Percentiles rank a stretch among this genome's conserved stretches.
These are phyloP conservation scores for Enteromius treurensis DNA, from an alignment of 2,797 vertebrate genomes.

Conservation along the genomic window DNA sequence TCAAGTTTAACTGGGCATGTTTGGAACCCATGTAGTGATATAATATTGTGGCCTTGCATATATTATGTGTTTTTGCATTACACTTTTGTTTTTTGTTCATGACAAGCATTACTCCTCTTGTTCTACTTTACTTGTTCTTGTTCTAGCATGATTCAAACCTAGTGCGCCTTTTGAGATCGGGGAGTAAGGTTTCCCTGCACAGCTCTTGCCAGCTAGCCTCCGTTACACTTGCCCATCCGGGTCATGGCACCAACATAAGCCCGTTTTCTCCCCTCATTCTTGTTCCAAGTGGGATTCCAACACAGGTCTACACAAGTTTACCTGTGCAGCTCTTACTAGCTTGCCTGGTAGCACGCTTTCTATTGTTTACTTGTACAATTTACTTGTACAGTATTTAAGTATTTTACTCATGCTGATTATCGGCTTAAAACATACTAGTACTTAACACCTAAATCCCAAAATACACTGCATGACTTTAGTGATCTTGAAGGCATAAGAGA, in stretches of 20 bases:
- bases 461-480: too few relatives aligned
- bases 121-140: neutral
- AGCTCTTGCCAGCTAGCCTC: neutral
- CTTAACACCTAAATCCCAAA: neutral
- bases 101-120: neutral
- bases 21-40: neutral
- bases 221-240: neutral
- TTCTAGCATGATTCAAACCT: neutral
- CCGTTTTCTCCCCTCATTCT: neutral
- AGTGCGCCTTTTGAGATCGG: neutral
- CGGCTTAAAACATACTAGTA: neutral
- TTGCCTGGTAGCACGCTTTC: neutral
- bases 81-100: neutral
- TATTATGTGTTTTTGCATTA: neutral
- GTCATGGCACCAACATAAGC: neutral
- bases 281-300: neutral
- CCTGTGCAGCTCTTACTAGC: neutral
- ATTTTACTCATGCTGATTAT: neutral
- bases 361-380: neutral
- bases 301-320: neutral
- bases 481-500: too few relatives aligned
- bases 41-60: neutral
- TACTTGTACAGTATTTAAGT: neutral
- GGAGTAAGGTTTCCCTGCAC: neutral
- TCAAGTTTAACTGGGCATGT: neutral